These are phyloP conservation scores for Bembecia ichneumoniformis DNA, from an alignment of 2,888 invertebrate genomes.

Conservation along the genomic window DNA sequence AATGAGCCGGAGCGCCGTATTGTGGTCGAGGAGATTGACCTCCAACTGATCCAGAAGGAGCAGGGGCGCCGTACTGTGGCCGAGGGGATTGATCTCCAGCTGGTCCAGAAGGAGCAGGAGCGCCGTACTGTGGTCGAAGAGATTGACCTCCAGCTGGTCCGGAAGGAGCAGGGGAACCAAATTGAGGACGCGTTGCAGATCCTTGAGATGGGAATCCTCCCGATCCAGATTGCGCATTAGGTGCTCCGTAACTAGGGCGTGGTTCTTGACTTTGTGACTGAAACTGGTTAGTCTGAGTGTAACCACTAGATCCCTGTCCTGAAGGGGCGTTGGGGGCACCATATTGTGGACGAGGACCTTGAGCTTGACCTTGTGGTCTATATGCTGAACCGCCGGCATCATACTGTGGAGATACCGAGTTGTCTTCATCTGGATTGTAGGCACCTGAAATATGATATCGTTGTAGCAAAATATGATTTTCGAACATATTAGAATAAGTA, in stretches of 20 bases:
- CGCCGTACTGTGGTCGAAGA: conserved; percentile 7
- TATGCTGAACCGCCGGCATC: conserved; percentile 11
- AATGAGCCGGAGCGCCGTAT: neutral
- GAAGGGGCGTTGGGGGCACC: conserved; percentile 4
- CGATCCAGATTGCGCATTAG: neutral
- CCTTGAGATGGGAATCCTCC: neutral
- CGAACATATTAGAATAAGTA: too few relatives aligned
- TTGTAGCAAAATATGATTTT: neutral
- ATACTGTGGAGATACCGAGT: conserved; percentile 23
- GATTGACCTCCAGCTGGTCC: conserved; percentile 14
- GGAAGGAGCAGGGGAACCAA: conserved; percentile 9
- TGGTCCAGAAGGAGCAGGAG: conserved; percentile 10
- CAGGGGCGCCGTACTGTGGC: neutral
- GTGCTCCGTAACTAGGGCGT: neutral
- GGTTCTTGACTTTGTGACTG: too few relatives aligned
- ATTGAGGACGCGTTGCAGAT: neutral
- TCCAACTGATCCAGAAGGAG: neutral
- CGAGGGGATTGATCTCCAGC: conserved; percentile 1
- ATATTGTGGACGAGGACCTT: conserved; percentile 10
- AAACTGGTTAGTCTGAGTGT: conserved; percentile 2
- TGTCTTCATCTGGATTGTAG: conserved; percentile 52
- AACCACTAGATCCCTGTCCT: conserved; percentile 7
- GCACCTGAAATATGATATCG: conserved; percentile 38
- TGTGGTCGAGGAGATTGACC: neutral
- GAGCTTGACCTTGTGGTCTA: conserved; percentile 10